Evolutionary conservation across 2,888 invertebrate species (phyloP).

Genomic region (Leptothorax acervorum): DNA sequence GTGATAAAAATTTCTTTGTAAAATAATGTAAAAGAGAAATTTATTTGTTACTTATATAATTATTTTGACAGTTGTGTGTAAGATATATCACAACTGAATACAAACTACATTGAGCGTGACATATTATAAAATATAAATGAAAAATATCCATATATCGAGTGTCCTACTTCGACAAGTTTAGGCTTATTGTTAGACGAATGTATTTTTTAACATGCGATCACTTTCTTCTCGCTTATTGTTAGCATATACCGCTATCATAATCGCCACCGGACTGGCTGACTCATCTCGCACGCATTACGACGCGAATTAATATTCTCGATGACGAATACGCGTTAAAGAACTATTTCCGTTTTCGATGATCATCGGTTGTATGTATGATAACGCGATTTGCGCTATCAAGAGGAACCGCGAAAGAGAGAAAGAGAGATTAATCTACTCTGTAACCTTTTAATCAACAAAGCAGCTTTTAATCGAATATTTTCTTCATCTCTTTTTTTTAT

Average conservation of each 20-base stretch:
- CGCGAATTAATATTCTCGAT: constrained; percentile 1
- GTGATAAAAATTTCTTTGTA: no score
- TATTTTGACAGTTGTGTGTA: background rate
- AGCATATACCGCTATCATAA: background rate
- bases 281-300: constrained; percentile 33
- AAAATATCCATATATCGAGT: background rate
- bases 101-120: background rate
- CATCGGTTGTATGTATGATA: background rate
- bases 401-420: background rate
- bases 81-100: background rate
- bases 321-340: constrained; percentile 36
- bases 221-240: constrained; percentile 21
- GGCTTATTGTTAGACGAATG: background rate
- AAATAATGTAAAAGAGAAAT: no score
- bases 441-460: background rate
- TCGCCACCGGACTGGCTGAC: background rate
- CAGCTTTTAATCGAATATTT: background rate
- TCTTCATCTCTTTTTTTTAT: background rate
- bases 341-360: constrained; percentile 16
- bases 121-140: background rate
- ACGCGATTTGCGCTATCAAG: background rate
- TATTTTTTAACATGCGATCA: constrained; percentile 31
- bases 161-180: constrained; percentile 17
- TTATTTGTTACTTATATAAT: no score
- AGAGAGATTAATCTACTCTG: background rate